Evolutionary conservation across 2,888 invertebrate genomes (phyloP).

Genomic region (Pachydiplax longipennis): DNA sequence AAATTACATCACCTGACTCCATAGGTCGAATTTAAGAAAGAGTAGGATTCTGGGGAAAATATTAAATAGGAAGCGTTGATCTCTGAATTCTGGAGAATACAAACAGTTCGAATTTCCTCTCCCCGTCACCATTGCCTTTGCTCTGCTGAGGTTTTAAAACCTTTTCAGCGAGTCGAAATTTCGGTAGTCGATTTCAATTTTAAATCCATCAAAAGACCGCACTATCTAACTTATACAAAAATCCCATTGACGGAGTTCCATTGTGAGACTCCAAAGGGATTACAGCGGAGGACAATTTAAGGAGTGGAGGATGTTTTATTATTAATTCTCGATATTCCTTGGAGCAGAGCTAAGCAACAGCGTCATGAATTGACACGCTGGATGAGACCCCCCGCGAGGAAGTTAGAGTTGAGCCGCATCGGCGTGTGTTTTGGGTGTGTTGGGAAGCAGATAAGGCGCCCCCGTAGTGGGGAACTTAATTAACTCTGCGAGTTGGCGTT

Average conservation of each 20-base stretch:
- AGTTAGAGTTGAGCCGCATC: not conserved
- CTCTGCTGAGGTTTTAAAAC: no score
- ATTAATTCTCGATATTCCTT: not conserved
- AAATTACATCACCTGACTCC: no score
- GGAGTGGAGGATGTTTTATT: not conserved
- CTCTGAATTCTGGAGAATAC: no score
- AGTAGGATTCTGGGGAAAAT: no score
- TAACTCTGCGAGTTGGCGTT: constrained; percentile 31
- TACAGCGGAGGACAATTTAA: not conserved
- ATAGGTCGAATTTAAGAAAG: no score
- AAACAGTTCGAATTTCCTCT: no score
- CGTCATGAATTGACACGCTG: not conserved
- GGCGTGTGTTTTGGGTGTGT: constrained; percentile 43
- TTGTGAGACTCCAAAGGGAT: not conserved
- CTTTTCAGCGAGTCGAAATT: no score
- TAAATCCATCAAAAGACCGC: no score
- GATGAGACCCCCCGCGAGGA: not conserved
- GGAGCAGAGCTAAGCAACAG: not conserved
- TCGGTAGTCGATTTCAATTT: no score
- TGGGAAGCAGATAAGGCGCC: constrained; percentile 25
- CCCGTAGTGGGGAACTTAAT: constrained; percentile 40
- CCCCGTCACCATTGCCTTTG: no score
- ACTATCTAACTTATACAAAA: no score
- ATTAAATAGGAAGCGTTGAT: no score
- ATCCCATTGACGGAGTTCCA: not conserved